Percentiles rank a stretch among this genome's conserved stretches.
phyloP scores from a whole-genome alignment of 2,888 invertebrate species.

The Lasioglossum leucozonium region DNA sequence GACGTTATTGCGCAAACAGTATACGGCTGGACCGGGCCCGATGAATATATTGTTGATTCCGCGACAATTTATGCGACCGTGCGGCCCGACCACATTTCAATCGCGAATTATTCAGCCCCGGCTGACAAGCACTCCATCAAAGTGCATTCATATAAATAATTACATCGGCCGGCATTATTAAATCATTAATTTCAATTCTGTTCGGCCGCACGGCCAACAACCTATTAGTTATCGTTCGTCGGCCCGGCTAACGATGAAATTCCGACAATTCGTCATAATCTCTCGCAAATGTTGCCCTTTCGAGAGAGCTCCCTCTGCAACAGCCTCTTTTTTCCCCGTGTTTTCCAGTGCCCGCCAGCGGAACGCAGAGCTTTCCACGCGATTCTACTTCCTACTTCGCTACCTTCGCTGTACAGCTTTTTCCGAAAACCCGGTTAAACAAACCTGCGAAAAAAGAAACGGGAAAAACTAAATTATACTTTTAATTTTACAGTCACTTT shows the following conservation, averaged over 20 bases:
- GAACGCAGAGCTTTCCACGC: background rate
- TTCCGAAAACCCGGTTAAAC: background rate
- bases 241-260: slow-evolving; percentile 61
- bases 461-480: background rate
- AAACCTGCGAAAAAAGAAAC: background rate
- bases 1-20: slow-evolving; percentile 73
- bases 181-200: slow-evolving; percentile 77
- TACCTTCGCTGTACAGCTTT: background rate
- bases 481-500: background rate
- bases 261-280: slow-evolving; percentile 63
- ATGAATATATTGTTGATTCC: slow-evolving; percentile 81
- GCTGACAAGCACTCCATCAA: slow-evolving; percentile 78
- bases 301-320: background rate
- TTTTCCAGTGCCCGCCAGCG: background rate
- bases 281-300: slow-evolving; percentile 44
- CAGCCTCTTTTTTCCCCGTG: slow-evolving; percentile 2
- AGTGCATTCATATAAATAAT: slow-evolving; percentile 81
- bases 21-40: slow-evolving; percentile 55
- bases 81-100: slow-evolving; percentile 75
- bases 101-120: slow-evolving; percentile 78
- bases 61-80: slow-evolving; percentile 76
- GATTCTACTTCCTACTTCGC: background rate
- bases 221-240: slow-evolving; percentile 71
- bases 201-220: slow-evolving; percentile 65
- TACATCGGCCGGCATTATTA: slow-evolving; percentile 77